Conservation (phyloP, 2,113 vertebrate genomes). For the Takifugu bimaculatus region DNA sequence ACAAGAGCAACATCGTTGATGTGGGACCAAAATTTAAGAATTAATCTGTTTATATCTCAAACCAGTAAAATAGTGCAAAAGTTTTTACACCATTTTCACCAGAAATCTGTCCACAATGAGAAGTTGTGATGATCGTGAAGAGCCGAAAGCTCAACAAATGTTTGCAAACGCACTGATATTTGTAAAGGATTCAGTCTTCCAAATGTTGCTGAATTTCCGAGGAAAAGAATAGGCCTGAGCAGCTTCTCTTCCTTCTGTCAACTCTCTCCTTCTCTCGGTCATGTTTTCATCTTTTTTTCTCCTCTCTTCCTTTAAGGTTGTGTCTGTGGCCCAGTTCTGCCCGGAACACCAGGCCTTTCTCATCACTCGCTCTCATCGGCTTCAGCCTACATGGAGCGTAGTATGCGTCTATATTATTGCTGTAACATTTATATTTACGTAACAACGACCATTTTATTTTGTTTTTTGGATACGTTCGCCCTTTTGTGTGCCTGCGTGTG, state of each 20-base stretch:
- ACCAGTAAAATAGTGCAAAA: background rate
- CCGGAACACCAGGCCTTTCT: constrained; percentile 38
- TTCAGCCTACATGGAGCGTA: too few relatives aligned
- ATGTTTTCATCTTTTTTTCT: constrained; percentile 49
- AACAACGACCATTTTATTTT: constrained; percentile 1
- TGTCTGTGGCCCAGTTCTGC: constrained; percentile 65
- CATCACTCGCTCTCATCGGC: background rate
- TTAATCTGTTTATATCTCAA: background rate
- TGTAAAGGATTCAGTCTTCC: constrained; percentile 23
- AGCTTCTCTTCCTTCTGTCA: constrained; percentile 33
- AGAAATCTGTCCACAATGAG: background rate
- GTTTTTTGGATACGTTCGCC: constrained; percentile 7
- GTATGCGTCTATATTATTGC: too few relatives aligned
- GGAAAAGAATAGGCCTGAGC: constrained; percentile 29
- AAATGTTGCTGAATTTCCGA: constrained; percentile 41
- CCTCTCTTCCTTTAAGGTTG: constrained; percentile 49
- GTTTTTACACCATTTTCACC: background rate
- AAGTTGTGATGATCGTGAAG: background rate
- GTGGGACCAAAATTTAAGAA: background rate
- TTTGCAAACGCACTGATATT: constrained; percentile 32
- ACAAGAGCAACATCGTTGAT: too few relatives aligned
- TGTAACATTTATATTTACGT: constrained; percentile 8
- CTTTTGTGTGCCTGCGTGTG: background rate
- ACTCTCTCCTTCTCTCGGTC: constrained; percentile 13
- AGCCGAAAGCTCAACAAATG: constrained; percentile 9